These are phyloP conservation scores for Montipora capricornis DNA, from an alignment of 64 coral and sea anemone species.

Conservation along the genomic window DNA sequence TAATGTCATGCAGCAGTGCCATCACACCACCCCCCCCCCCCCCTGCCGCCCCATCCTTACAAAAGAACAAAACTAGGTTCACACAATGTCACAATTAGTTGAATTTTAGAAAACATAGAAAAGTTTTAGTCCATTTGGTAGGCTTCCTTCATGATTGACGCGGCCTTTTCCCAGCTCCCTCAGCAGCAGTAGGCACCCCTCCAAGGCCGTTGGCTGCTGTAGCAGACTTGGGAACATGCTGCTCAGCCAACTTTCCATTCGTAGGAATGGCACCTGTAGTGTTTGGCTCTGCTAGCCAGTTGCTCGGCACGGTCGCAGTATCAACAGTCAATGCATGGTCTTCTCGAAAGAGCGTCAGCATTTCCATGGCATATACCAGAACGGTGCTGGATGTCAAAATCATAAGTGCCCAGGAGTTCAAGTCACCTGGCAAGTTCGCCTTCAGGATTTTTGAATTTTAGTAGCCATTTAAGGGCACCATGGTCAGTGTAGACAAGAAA, in stretches of 20 bases:
- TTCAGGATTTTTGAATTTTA: too few species aligned
- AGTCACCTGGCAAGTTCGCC: slow-evolving; percentile 45
- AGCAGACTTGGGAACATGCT: neutral
- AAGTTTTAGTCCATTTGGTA: neutral
- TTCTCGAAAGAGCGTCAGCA: slow-evolving; percentile 32
- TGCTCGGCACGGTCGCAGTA: neutral
- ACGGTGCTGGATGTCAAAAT: neutral
- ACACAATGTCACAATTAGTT: neutral
- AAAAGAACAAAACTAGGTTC: slow-evolving; percentile 5
- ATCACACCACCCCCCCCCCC: neutral
- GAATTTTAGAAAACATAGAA: too few species aligned
- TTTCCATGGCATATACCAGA: neutral
- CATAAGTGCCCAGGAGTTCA: slow-evolving; percentile 1
- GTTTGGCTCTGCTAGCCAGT: slow-evolving; percentile 2
- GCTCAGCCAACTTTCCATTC: neutral
- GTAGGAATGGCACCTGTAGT: neutral
- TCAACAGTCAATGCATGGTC: slow-evolving; percentile 25
- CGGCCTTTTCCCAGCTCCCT: neutral
- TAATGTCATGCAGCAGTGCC: too few species aligned
- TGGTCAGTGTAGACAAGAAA: neutral
- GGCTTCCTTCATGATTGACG: neutral
- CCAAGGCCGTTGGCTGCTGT: neutral
- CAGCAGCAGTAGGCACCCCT: neutral
- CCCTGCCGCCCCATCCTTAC: neutral
- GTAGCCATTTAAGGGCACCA: too few species aligned